Evolutionary conservation across 2,888 invertebrate genomes (phyloP), one percentile per base, ranked within the genome.

Genomic region (Eulithis prunata): DNA sequence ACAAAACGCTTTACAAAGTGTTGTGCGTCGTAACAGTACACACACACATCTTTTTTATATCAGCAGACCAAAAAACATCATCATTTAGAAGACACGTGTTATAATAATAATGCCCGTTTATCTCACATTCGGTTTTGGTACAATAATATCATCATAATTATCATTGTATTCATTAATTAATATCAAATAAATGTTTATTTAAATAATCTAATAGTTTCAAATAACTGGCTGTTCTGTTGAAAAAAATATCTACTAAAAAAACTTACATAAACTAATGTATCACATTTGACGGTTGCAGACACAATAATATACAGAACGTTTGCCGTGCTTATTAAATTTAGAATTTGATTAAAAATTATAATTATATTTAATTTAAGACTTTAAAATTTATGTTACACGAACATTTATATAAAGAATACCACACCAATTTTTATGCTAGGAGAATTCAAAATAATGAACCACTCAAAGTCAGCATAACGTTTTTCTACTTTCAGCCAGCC

Each of bases 201-300:
- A 77, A 79, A 32, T 8, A 73, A 73, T 78, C 69, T 68, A 77
- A 71, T 75, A 72, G 73, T 72, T 74, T 73, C 72, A 72, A 74
- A 76, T 43, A 36, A 72, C 78, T 43, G 70, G 73, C 80, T 75
- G 63, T 75, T 73, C 69, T 70, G 54, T 51, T 66, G 72, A 69
- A 63, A 74, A 21, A 47, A 72, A 68, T 41, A 70, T 72, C 70
- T 66, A 73, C 71, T 75, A 68, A 72, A 71, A 69, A 76, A 80
- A 79, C 47, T 47, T 78, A 85, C 88, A 88, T 91, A 89, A 87
- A 77, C 90, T 91, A 91, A 82, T 90, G 87, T 92, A 92, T 93
- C 91, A 92, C 92, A 93, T 90, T 92, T 89, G 85, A 87, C 86
- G 89, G 87, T 87, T 88, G 88, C 89, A 90, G 87, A 82, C 80